Conservation (phyloP, 2,797 vertebrate species). For the Mallotus villosus region DNA sequence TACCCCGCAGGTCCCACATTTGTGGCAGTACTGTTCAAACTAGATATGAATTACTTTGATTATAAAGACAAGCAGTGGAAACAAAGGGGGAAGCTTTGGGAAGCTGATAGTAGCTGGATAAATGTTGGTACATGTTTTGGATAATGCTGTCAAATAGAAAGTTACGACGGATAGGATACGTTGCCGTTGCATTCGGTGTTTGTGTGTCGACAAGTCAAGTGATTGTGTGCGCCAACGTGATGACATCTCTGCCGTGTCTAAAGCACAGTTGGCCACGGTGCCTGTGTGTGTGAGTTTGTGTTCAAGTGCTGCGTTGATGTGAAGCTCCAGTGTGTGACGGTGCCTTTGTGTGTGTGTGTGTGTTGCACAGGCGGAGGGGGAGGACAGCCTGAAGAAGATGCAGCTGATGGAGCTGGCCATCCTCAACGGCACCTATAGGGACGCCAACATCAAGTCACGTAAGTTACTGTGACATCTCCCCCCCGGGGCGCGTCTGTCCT, state of each 20-base stretch:
- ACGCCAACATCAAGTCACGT: conserved; percentile 95
- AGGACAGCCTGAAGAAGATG: conserved; percentile 96
- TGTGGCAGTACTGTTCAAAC: not conserved
- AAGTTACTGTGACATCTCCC: conserved; percentile 59
- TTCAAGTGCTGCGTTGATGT: conserved; percentile 5
- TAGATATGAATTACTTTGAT: not conserved
- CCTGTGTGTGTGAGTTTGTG: conserved; percentile 12
- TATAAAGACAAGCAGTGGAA: not conserved
- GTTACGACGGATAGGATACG: not conserved
- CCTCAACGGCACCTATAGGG: conserved; percentile 93
- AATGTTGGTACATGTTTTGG: not conserved
- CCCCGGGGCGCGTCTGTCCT: not conserved
- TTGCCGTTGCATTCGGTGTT: not conserved
- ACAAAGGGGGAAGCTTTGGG: not conserved
- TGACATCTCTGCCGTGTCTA: not conserved
- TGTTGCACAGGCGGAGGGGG: conserved; percentile 83
- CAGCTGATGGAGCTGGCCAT: conserved; percentile 95
- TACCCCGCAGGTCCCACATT: not conserved
- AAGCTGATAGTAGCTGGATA: not conserved
- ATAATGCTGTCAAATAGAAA: not conserved
- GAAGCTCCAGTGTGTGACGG: not conserved
- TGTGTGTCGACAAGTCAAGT: not conserved
- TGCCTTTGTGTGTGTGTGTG: conserved; percentile 5
- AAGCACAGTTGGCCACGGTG: not conserved
- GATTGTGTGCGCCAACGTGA: not conserved